Percentiles rank a stretch among this genome's conserved stretches.
Evolutionary conservation across 2,797 vertebrate species (phyloP).

Genomic region (Anguilla marmorata): DNA sequence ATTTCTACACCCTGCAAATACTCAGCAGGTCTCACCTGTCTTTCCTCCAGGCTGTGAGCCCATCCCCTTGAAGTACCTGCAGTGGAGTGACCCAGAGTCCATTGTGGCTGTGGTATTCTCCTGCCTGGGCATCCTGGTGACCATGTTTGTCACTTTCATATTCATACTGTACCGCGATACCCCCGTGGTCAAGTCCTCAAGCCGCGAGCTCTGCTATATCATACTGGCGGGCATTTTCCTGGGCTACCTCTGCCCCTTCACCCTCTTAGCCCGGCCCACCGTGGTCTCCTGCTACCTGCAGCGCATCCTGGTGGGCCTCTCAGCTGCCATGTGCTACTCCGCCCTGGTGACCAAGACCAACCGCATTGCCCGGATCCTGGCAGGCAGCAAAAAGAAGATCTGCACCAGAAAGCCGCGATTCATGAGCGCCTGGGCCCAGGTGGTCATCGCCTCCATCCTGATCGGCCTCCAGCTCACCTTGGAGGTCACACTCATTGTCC

Average conservation of each 20-base stretch:
- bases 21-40: constrained; percentile 20
- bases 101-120: constrained; percentile 93
- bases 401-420: constrained; percentile 84
- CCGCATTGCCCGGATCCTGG: constrained; percentile 80
- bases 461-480: constrained; percentile 89
- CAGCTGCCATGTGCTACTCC: constrained; percentile 82
- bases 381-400: constrained; percentile 84
- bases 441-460: constrained; percentile 90
- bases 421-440: constrained; percentile 97
- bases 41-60: constrained; percentile 80
- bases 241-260: constrained; percentile 80
- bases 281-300: constrained; percentile 80
- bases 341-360: constrained; percentile 83
- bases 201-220: constrained; percentile 81
- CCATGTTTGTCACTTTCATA: constrained; percentile 83
- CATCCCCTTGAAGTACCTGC: constrained; percentile 86
- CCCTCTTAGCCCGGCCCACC: constrained; percentile 77
- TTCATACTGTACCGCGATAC: constrained; percentile 82
- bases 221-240: constrained; percentile 81
- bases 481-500: constrained; percentile 88
- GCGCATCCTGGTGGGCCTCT: constrained; percentile 79
- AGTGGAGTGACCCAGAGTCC: constrained; percentile 95
- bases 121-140: constrained; percentile 83
- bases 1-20: not conserved
- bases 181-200: constrained; percentile 82